Evolutionary conservation across 2,113 vertebrate genomes (phyloP).

Genomic region (Sylvietta virens): DNA sequence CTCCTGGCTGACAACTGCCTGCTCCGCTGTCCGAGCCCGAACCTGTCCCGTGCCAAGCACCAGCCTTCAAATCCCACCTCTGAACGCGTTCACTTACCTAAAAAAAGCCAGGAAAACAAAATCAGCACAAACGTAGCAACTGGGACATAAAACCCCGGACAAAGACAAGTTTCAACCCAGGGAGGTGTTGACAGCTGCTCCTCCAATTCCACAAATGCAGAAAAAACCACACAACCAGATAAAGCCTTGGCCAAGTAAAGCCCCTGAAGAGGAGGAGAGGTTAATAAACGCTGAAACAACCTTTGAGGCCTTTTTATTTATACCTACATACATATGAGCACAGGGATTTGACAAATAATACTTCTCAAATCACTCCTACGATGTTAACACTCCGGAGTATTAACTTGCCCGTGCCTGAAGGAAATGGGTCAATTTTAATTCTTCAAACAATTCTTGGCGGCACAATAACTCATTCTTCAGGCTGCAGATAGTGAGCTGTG

Average conservation of each 20-base stretch:
- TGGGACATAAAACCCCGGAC: neutral
- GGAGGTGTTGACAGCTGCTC: neutral
- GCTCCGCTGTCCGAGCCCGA: neutral
- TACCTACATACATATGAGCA: constrained; percentile 11
- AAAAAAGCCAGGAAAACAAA: neutral
- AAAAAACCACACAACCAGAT: neutral
- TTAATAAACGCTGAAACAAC: constrained; percentile 39
- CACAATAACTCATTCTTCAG: constrained; percentile 43
- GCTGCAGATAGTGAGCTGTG: neutral
- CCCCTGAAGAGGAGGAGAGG: constrained; percentile 7
- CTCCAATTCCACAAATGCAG: neutral
- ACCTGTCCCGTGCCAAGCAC: neutral
- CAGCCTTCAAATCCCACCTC: neutral
- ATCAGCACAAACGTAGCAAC: neutral
- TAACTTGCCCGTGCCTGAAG: constrained; percentile 33
- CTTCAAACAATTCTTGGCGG: constrained; percentile 37
- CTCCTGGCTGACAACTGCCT: neutral
- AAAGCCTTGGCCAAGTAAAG: neutral
- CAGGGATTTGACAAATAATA: constrained; percentile 4
- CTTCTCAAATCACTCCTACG: neutral
- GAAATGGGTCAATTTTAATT: constrained; percentile 62
- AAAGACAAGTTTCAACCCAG: neutral
- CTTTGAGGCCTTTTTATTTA: constrained; percentile 41
- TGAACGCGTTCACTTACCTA: constrained; percentile 29
- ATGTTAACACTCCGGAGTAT: neutral